Conservation (phyloP, 1,140 invertebrate species). For the Dolichoris vasculosae region DNA sequence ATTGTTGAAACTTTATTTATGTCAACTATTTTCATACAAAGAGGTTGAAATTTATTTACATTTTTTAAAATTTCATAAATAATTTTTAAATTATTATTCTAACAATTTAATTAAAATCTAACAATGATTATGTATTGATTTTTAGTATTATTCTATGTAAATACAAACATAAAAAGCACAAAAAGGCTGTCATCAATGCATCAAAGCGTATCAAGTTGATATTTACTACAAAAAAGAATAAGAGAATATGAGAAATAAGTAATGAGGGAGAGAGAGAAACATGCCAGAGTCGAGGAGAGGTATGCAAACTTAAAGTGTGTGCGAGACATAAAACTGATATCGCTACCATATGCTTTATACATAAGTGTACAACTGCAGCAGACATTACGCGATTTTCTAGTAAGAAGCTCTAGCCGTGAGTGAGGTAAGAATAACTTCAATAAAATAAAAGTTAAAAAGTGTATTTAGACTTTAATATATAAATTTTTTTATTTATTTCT, state of each 20-base stretch:
- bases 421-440: background rate
- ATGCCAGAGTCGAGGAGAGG: background rate
- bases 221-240: background rate
- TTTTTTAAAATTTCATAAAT: too few relatives aligned
- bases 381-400: constrained; percentile 4
- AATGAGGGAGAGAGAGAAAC: background rate
- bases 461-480: background rate
- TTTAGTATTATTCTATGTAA: too few relatives aligned
- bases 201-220: background rate
- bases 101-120: too few relatives aligned
- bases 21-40: too few relatives aligned
- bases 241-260: background rate
- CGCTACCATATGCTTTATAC: background rate
- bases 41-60: too few relatives aligned
- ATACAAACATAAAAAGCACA: background rate
- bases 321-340: background rate
- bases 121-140: too few relatives aligned
- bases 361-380: background rate
- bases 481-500: background rate
- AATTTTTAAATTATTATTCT: too few relatives aligned
- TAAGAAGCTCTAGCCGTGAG: background rate
- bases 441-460: background rate
- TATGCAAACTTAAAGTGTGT: background rate
- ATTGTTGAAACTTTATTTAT: too few relatives aligned
- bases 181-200: background rate